A percentile compares a stretch with the other conserved stretches of the same genome.
phyloP scores from a whole-genome alignment of 2,797 vertebrate species.

The Pantherophis alleghaniensis region DNA sequence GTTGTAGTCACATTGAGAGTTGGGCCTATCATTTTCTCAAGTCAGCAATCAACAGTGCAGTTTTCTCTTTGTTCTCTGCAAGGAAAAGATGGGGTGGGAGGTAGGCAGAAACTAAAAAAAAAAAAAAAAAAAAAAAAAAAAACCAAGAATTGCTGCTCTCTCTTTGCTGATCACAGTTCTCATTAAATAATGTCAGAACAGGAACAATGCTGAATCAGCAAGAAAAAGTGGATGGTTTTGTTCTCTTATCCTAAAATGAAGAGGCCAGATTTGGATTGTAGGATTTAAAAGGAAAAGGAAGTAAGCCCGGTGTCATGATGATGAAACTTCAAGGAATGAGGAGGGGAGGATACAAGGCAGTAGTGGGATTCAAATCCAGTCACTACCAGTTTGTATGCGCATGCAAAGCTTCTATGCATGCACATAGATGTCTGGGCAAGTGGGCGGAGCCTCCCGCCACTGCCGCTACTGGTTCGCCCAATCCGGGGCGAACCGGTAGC shows the following conservation, averaged over 20 bases:
- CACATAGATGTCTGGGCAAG: accelerated
- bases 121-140: background rate
- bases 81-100: background rate
- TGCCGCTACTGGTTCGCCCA: too few relatives aligned
- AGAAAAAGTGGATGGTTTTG: background rate
- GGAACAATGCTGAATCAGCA: background rate
- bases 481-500: too few relatives aligned
- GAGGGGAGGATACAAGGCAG: background rate
- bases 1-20: accelerated
- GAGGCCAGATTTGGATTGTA: background rate
- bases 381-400: too few relatives aligned
- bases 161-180: background rate
- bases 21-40: background rate
- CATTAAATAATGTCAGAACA: background rate
- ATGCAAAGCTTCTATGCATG: too few relatives aligned
- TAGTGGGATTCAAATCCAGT: too few relatives aligned
- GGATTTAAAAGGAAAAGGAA: background rate
- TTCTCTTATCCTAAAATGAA: background rate
- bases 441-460: too few relatives aligned
- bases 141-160: background rate
- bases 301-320: background rate
- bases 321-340: background rate
- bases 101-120: background rate
- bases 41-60: background rate
- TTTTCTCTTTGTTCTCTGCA: background rate